Evolutionary conservation across 2,797 vertebrate genomes (phyloP), one percentile per base, ranked within the genome.

Genomic region (Eleutherodactylus coqui): DNA sequence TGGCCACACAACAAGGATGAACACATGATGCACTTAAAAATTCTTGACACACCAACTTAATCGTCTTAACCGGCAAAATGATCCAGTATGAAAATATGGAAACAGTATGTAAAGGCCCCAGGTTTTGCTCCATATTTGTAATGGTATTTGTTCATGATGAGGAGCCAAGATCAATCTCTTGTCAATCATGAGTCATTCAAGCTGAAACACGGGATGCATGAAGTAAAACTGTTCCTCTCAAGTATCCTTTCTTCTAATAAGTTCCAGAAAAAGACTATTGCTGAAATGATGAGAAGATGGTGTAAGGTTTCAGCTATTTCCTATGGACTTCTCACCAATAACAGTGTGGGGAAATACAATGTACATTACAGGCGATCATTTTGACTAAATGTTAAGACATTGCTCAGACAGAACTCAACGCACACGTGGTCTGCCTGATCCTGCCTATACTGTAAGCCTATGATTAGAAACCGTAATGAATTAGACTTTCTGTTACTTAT

Each of bases 1-100:
- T 9, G 78, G n/a, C 78, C 38, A 79, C 78, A 79, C n/a, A 79
- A 53, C 17, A 53, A 77, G 47, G 19, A n/a, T n/a, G n/a, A 76
- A 76, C 14, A 13, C 73, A 45, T 32, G 45, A 34, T 24, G 9
- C 17, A 53, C 29, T 41, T 24, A 19, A 53, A 47, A n/a, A 75
- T 36, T 36, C 67, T n/a, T 41, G 32, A 69, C 64, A 38, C 16
- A 36, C 64, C 16, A 36, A 69, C 64, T 38, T 19, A 24, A 70
- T 70, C 3, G 10, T 13, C 36, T 70, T 70, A 5, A 43, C 11
- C 10, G 16, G 16, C 32, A 36, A 41, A 70, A 70, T 13, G 4
- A n/a, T 43, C 38, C 10, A 14, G 36, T n/a, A 43, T 70, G 38
- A 41, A 70, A 70, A 70, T 70, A n/a, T 70, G 36, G 67, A 70